Evolutionary conservation across 2,797 vertebrate species (phyloP), one percentile per base, ranked within the genome.

Genomic region (Novumbra hubbsi): DNA sequence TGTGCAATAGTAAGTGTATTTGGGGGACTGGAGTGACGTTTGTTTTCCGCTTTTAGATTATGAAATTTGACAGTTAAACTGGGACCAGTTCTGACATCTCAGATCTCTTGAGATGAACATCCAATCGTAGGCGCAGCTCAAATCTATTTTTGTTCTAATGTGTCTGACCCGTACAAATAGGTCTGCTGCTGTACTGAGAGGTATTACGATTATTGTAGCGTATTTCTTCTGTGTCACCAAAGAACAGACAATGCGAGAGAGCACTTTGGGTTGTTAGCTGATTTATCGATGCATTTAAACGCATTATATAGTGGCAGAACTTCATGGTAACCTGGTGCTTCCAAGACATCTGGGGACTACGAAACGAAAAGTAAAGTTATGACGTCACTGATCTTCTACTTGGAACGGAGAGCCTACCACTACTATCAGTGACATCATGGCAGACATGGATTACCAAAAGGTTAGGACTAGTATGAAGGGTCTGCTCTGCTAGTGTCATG

Each of bases 151-250:
- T 60, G 12, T 60, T 11, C 19, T 24, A 27, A 8, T 60, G 55
- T 60, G 55, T 14, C 55, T 57, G 55, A 57, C n/a, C n/a, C 9
- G 21, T 57, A 24, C n/a, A 24, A 21, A 12, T 21, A 2, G 52
- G 19, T 32, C 32, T 41, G 65, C 38, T 67, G 65, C n/a, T 67
- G 30, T 38, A 32, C 32, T 34, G 32, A 12, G 65, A 67, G 65
- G 65, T 67, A 67, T 21, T 67, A 57, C 9, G n/a, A 57, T 57
- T 57, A 57, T 57, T n/a, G 55, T 57, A 24, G 55, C 21, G 9
- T 24, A 24, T 67, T 4, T 14, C n/a, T 45, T 67, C n/a, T 21
- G 34, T 67, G 30, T 67, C 65, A 32, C 34, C 45, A 30, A 16
- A 57, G 55, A 57, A 57, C 55, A 57, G n/a, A 57, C 21, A 21